phyloP scores from a whole-genome alignment of 2,113 vertebrate species.

The Pipa parva region DNA sequence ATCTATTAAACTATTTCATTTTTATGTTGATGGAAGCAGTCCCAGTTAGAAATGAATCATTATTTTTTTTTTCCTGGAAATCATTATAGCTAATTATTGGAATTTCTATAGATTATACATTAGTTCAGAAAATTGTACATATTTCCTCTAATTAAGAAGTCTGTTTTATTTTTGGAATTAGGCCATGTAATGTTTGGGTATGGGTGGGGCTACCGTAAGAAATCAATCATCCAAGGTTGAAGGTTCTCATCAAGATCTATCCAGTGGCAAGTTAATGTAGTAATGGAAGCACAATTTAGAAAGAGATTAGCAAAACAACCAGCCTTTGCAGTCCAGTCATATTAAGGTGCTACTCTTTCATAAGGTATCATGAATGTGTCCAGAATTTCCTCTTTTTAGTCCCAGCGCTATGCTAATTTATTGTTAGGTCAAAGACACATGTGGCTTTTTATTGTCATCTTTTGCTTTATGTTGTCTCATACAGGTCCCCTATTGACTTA shows the following conservation, averaged over 20 bases:
- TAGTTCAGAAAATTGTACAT: slow-evolving; percentile 15
- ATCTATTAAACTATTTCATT: slow-evolving; percentile 37
- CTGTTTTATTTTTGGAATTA: neutral
- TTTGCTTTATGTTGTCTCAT: no score
- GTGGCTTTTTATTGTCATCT: no score
- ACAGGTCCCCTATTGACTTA: no score
- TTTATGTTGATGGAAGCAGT: slow-evolving; percentile 24
- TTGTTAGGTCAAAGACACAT: no score
- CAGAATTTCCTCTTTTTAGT: no score
- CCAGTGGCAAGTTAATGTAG: no score
- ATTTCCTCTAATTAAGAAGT: slow-evolving; percentile 17
- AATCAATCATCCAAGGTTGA: neutral
- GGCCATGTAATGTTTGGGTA: neutral
- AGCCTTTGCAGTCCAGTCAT: no score
- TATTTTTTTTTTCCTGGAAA: slow-evolving; percentile 38
- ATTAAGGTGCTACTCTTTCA: no score
- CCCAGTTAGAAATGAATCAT: slow-evolving; percentile 17
- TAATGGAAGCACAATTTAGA: no score
- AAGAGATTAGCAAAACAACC: no score
- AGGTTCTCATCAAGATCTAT: neutral
- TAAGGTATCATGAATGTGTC: no score
- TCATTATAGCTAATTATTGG: slow-evolving; percentile 40
- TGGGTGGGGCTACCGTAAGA: neutral
- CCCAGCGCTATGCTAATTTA: no score
- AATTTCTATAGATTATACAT: slow-evolving; percentile 37